Conservation (phyloP, 2,888 invertebrate genomes). For the Onchidella celtica region DNA sequence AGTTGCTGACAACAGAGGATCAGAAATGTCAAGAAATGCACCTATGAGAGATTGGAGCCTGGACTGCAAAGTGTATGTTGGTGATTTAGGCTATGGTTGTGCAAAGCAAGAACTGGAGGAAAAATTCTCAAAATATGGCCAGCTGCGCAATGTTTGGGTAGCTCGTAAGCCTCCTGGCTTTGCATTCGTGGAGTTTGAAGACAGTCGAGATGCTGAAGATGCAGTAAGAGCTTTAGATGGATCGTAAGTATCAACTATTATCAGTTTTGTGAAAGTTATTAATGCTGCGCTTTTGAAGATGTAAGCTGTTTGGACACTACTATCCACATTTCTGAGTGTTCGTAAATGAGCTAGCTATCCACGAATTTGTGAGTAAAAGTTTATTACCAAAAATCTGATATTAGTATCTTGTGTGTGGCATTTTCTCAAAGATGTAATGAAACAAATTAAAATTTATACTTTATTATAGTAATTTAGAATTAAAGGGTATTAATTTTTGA, state of each 20-base stretch:
- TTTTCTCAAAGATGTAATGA: too few species aligned
- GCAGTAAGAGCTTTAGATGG: constrained; percentile 80
- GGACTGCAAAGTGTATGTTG: constrained; percentile 85
- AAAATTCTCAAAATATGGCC: constrained; percentile 93
- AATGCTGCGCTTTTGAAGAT: not conserved
- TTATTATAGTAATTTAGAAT: too few species aligned
- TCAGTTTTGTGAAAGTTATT: not conserved
- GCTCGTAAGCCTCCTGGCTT: constrained; percentile 92
- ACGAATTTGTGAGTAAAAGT: not conserved
- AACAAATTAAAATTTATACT: too few species aligned
- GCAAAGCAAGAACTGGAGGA: constrained; percentile 93
- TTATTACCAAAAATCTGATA: not conserved
- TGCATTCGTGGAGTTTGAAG: constrained; percentile 80
- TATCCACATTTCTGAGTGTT: not conserved
- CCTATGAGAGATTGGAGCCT: constrained; percentile 49
- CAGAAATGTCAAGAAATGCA: constrained; percentile 42
- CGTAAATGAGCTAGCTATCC: not conserved
- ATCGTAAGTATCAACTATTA: constrained; percentile 62
- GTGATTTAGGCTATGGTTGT: constrained; percentile 93
- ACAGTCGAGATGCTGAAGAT: constrained; percentile 77
- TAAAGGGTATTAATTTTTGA: too few species aligned
- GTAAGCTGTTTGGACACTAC: not conserved
- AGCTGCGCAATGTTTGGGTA: constrained; percentile 94
- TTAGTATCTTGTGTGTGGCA: too few species aligned
- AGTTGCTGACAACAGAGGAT: too few species aligned